A percentile compares a stretch with the other conserved stretches of the same genome.
These are phyloP conservation scores for Ostrea denselamellosa DNA, from an alignment of 1,140 invertebrate species.

Conservation along the genomic window DNA sequence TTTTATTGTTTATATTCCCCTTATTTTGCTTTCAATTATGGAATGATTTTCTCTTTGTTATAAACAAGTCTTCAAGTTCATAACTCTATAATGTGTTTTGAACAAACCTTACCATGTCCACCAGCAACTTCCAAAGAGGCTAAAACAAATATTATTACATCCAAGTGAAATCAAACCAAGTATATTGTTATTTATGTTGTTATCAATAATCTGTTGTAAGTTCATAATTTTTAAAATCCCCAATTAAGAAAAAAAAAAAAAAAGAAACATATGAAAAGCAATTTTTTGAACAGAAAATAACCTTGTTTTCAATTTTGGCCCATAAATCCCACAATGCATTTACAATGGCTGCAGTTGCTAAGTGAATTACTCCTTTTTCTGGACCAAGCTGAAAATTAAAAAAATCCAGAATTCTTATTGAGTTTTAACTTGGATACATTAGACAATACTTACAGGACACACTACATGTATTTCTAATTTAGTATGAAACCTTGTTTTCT, in stretches of 20 bases:
- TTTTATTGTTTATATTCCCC: no score
- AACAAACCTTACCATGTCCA: conserved; percentile 83
- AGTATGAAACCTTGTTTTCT: background rate
- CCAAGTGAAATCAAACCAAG: no score
- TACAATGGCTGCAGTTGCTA: conserved; percentile 91
- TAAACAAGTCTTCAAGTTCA: no score
- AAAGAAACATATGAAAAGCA: background rate
- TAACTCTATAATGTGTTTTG: background rate
- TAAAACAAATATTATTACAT: conserved; percentile 60
- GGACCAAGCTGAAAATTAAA: conserved; percentile 86
- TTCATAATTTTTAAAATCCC: background rate
- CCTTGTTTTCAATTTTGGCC: conserved; percentile 89
- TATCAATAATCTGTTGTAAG: background rate
- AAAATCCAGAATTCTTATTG: background rate
- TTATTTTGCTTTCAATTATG: no score
- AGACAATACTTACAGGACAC: background rate
- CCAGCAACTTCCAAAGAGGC: conserved; percentile 91
- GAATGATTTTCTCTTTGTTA: no score
- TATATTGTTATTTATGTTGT: background rate
- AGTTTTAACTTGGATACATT: conserved; percentile 28
- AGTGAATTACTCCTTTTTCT: conserved; percentile 93
- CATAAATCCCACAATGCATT: conserved; percentile 96
- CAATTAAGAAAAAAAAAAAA: background rate
- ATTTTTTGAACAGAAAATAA: conserved; percentile 46
- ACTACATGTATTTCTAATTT: background rate